These are phyloP conservation scores for Melanostoma scalare DNA, from an alignment of 2,888 invertebrate species.

Conservation along the genomic window DNA sequence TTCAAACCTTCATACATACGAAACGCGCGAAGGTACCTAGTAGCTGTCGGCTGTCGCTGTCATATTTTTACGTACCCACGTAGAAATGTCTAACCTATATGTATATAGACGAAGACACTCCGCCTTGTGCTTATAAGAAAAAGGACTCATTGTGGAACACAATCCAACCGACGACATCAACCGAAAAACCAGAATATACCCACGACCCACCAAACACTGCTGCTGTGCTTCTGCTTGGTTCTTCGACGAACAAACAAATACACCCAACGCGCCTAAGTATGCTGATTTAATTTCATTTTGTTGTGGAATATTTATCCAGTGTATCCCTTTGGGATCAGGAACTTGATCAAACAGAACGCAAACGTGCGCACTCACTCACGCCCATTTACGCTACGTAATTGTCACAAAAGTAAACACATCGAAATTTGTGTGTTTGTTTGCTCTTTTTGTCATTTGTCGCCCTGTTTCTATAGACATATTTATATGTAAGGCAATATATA, in stretches of 20 bases:
- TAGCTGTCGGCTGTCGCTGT: background rate
- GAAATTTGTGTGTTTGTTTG: slow-evolving; percentile 56
- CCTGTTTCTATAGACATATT: background rate
- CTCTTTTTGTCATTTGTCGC: slow-evolving; percentile 67
- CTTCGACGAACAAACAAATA: background rate
- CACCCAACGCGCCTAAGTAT: slow-evolving; percentile 37
- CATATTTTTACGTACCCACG: background rate
- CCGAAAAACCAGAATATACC: too few relatives aligned
- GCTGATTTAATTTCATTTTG: slow-evolving; percentile 69
- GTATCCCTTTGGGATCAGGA: slow-evolving; percentile 68
- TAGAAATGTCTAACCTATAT: too few relatives aligned
- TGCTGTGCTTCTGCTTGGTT: too few relatives aligned
- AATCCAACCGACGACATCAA: too few relatives aligned
- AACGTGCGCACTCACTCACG: slow-evolving; percentile 67
- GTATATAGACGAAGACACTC: too few relatives aligned
- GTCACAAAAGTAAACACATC: slow-evolving; percentile 67
- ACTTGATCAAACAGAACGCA: slow-evolving; percentile 68
- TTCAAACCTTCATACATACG: too few relatives aligned
- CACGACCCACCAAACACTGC: too few relatives aligned
- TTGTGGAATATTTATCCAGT: slow-evolving; percentile 59
- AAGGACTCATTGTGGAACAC: too few relatives aligned
- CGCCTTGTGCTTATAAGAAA: too few relatives aligned
- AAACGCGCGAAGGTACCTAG: background rate
- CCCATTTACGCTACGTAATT: slow-evolving; percentile 69
- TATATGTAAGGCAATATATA: background rate